phyloP scores from a whole-genome alignment of 2,797 vertebrate species.

The Thripadectes ignobilis region DNA sequence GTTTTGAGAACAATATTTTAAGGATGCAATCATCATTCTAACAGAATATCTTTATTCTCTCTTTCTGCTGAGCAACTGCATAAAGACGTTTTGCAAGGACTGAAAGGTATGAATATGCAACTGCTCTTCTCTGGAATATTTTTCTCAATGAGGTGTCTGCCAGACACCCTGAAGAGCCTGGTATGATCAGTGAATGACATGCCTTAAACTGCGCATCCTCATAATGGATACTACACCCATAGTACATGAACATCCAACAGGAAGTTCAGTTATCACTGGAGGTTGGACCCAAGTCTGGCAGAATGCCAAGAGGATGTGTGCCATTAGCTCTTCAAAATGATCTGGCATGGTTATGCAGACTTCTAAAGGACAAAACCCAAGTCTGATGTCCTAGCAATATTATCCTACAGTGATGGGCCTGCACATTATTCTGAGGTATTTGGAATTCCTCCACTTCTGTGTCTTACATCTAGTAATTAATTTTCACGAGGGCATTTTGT shows the following conservation, averaged over 20 bases:
- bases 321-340: not conserved
- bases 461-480: not conserved
- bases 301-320: not conserved
- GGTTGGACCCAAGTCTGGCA: not conserved
- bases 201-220: not conserved
- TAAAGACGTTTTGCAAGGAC: not conserved
- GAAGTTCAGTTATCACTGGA: not conserved
- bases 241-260: not conserved
- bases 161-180: not conserved
- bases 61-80: not conserved
- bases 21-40: not conserved
- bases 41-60: not conserved
- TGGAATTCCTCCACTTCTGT: not conserved
- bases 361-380: not conserved
- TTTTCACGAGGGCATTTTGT: not conserved
- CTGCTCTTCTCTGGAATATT: not conserved
- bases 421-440: not conserved
- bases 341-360: not conserved
- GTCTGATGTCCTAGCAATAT: not conserved
- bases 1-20: not conserved
- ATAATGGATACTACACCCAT: not conserved
- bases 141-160: not conserved
- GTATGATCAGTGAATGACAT: not conserved
- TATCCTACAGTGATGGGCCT: not conserved
- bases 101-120: not conserved